These are phyloP conservation scores for human DNA, from an alignment of 2,113 vertebrate species.

Conservation along the genomic window GRCh38 chr7:150251501-150252000, in stretches of 20 bases:
- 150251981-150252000: neutral
- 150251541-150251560: neutral
- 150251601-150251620: neutral
- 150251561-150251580: neutral
- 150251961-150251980: accelerated
- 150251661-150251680: neutral
- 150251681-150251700: neutral
- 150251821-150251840: neutral
- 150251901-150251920: neutral
- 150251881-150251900: neutral
- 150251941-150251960: neutral
- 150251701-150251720: neutral
- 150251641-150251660: neutral
- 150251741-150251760: too few species aligned
- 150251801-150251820: neutral
- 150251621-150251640: neutral
- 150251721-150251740: neutral
- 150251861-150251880: neutral
- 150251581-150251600: neutral
- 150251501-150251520: neutral
- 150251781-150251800: accelerated
- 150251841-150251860: accelerated
- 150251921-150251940: too few species aligned
- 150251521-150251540: neutral
- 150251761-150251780: accelerated